Evolutionary conservation across 2,113 vertebrate genomes (phyloP).

Genomic region (Psittacus erithacus): DNA sequence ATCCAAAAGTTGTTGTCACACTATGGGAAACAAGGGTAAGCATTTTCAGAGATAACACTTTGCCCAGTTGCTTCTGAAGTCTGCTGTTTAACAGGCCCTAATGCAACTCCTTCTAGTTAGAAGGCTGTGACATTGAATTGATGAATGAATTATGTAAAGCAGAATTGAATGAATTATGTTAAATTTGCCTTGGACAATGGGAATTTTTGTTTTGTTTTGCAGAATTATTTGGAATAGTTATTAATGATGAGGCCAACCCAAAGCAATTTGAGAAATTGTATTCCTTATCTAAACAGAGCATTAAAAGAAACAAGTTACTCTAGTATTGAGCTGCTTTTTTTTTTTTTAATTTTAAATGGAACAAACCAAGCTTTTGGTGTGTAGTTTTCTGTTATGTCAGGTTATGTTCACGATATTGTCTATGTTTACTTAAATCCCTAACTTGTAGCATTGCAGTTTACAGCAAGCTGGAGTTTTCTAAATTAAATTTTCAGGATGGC

Average conservation of each 20-base stretch:
- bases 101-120: fast-evolving
- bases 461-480: neutral
- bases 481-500: neutral
- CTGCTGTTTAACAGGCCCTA: fast-evolving
- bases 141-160: neutral
- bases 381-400: neutral
- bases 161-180: neutral
- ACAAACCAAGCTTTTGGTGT: neutral
- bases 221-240: neutral
- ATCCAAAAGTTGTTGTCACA: neutral
- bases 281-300: neutral
- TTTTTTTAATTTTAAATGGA: neutral
- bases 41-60: neutral
- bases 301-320: neutral
- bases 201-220: neutral
- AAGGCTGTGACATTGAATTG: neutral
- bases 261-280: neutral
- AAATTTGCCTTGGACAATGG: neutral
- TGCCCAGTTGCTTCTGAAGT: neutral
- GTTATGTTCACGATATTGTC: neutral
- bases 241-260: neutral
- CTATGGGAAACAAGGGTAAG: neutral
- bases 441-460: neutral
- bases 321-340: neutral
- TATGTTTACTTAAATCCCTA: neutral